These are phyloP conservation scores for Micrasema minimum DNA, from an alignment of 1,140 invertebrate genomes.

Conservation along the genomic window DNA sequence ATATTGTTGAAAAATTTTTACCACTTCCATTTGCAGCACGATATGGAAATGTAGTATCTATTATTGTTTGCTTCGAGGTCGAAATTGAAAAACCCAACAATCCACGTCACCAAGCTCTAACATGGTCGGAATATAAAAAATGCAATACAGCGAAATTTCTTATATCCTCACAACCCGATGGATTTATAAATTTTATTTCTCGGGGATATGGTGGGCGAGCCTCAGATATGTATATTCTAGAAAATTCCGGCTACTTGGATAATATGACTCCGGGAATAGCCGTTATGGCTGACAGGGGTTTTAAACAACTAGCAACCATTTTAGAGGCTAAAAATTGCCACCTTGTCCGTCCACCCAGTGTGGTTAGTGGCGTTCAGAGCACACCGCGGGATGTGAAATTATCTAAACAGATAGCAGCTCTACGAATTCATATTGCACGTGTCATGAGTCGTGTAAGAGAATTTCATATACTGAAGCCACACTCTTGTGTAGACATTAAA, in stretches of 20 bases:
- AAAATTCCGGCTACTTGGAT: background rate
- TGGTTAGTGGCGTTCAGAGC: background rate
- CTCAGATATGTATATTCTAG: no score
- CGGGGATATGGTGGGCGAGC: no score
- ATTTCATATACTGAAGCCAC: no score
- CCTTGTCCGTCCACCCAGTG: background rate
- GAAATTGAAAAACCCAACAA: no score
- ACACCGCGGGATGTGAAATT: background rate
- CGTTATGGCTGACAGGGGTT: background rate
- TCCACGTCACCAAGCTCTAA: background rate
- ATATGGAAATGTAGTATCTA: background rate
- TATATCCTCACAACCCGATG: no score
- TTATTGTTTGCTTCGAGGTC: no score
- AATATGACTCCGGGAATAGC: background rate
- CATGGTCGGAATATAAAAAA: background rate
- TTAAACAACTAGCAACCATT: background rate
- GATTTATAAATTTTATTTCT: no score
- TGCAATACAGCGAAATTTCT: background rate
- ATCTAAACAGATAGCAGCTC: background rate
- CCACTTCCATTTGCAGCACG: background rate
- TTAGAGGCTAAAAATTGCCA: background rate
- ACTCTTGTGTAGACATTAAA: no score
- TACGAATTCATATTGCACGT: background rate
- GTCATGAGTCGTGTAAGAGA: background rate
- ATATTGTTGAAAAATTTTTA: no score